Evolutionary conservation across 2,113 vertebrate species (phyloP), one percentile per base, ranked within the genome.

Genomic region (Spea bombifrons): DNA sequence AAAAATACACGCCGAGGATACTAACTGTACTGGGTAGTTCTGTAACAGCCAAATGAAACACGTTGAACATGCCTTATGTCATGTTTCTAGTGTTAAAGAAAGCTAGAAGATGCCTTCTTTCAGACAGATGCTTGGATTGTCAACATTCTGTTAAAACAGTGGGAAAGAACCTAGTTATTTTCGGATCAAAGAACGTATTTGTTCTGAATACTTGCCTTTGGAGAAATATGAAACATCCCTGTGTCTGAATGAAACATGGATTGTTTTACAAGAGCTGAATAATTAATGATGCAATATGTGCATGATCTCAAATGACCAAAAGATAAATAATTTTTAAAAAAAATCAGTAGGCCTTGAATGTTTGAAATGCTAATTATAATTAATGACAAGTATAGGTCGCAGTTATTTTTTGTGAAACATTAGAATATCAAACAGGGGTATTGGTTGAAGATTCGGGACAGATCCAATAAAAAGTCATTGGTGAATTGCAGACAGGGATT

Each of bases 281-380:
- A 69, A 69, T 76, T 76, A 17, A 75, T 67, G 8, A 64, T 66
- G 74, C 46, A 75, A 66, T 75, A 47, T 49, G 52, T 13, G 10
- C 45, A 45, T 77, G 44, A 69, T 76, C n/a, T 48, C n/a, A 59
- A 61, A 57, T 48, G 45, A 77, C 75, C 57, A 48, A 8, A 17
- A 53, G 44, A 70, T 55, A 52, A 30, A 30, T 30, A 30, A 30
- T 30, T 30, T 30, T 1, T 1, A 30, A 52, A 52, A 52, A 7
- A 52, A 52, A 52, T 52, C 50, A 52, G 50, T 10, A 52, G 9
- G 50, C 2, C 9, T 52, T 52, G 59, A 63, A 16, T 5, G 13
- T n/a, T 16, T 63, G 7, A 63, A 16, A 5, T 13, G 59, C 59
- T 6, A 5, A 16, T 63, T 16, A 16, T 13, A 15, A 63, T 12